phyloP scores from a whole-genome alignment of 2,888 invertebrate genomes.

The Drosophila recens region DNA sequence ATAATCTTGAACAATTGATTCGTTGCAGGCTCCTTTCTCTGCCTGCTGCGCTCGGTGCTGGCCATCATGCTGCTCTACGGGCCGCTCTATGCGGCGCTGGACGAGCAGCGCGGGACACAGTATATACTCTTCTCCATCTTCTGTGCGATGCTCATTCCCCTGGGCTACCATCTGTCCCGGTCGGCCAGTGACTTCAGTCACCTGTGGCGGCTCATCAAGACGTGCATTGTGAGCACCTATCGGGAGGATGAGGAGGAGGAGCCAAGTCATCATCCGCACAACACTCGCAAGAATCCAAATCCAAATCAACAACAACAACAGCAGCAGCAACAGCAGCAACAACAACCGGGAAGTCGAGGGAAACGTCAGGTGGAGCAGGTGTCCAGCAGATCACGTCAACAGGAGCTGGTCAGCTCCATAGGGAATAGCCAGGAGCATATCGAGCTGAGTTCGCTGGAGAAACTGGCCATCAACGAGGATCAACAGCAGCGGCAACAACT shows the following conservation, averaged over 20 bases:
- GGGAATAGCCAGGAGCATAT: slow-evolving; percentile 76
- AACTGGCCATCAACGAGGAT: slow-evolving; percentile 40
- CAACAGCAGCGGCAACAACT: slow-evolving; percentile 20
- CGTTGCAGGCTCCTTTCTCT: slow-evolving; percentile 89
- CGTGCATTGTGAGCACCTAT: slow-evolving; percentile 89
- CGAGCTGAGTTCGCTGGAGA: slow-evolving; percentile 80
- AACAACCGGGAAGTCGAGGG: slow-evolving; percentile 7
- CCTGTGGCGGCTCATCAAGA: slow-evolving; percentile 94
- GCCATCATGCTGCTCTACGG: slow-evolving; percentile 93
- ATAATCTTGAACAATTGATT: too few relatives aligned
- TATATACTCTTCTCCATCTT: slow-evolving; percentile 98
- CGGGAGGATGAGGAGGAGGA: slow-evolving; percentile 89
- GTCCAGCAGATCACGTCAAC: slow-evolving; percentile 22
- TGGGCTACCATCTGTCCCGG: slow-evolving; percentile 96
- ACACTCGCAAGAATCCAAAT: slow-evolving; percentile 41
- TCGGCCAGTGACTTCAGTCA: slow-evolving; percentile 96
- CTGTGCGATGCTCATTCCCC: slow-evolving; percentile 94
- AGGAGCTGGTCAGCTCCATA: slow-evolving; percentile 35
- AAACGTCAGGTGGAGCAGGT: slow-evolving; percentile 23
- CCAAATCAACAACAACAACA: slow-evolving; percentile 38
- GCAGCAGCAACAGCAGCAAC: slow-evolving; percentile 33
- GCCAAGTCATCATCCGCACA: slow-evolving; percentile 51
- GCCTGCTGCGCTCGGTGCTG: slow-evolving; percentile 91
- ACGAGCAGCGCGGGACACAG: slow-evolving; percentile 93
- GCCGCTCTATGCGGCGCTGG: slow-evolving; percentile 94